phyloP scores from a whole-genome alignment of 2,797 vertebrate species.

The Pseudochromis fuscus region DNA sequence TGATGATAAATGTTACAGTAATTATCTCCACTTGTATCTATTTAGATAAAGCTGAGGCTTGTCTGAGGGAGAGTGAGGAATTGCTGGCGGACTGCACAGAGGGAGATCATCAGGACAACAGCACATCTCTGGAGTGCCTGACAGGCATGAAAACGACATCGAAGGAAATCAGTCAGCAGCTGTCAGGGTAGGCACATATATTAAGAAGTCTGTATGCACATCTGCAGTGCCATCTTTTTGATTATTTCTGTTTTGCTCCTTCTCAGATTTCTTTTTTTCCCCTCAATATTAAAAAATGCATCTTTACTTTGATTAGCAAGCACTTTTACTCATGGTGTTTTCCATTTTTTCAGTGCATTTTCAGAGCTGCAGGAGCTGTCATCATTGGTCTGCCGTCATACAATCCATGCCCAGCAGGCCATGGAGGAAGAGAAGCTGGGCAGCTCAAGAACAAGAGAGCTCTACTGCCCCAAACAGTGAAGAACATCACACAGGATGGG shows the following conservation, averaged over 20 bases:
- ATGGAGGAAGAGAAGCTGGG: constrained; percentile 80
- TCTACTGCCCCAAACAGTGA: constrained; percentile 74
- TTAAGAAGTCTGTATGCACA: background rate
- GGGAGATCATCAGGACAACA: constrained; percentile 60
- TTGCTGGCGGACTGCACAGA: constrained; percentile 79
- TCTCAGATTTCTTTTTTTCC: background rate
- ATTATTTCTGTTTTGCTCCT: background rate
- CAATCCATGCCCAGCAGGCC: constrained; percentile 72
- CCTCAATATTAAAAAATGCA: background rate
- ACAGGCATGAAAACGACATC: constrained; percentile 78
- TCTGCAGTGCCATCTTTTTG: background rate
- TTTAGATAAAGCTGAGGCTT: constrained; percentile 80
- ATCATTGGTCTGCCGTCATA: constrained; percentile 82
- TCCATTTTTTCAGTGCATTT: constrained; percentile 74
- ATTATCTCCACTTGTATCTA: background rate
- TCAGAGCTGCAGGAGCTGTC: constrained; percentile 85
- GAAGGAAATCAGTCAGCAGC: constrained; percentile 79
- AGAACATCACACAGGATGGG: constrained; percentile 1
- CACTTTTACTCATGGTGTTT: background rate
- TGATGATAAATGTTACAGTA: background rate
- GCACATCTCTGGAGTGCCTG: constrained; percentile 67
- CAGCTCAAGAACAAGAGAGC: constrained; percentile 52
- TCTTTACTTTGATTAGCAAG: background rate
- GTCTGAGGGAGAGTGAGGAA: constrained; percentile 77
- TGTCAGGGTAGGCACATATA: constrained; percentile 82